Conservation (phyloP, 1,140 invertebrate genomes). For the Diabrotica undecimpunctata region DNA sequence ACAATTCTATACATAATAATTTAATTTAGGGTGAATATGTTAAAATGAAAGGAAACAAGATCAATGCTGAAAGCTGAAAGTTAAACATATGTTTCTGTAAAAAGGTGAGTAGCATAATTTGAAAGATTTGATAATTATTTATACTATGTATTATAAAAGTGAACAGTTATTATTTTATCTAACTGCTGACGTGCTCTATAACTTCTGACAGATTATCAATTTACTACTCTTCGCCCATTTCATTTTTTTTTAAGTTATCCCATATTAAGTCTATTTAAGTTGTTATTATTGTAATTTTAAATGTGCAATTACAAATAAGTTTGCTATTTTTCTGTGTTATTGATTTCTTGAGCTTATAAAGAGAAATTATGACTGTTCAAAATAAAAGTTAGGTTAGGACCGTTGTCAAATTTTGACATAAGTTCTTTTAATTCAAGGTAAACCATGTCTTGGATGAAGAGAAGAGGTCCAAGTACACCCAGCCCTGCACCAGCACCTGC, state of each 20-base stretch:
- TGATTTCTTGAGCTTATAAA: too few species aligned
- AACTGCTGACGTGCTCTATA: neutral
- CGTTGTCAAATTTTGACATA: conserved; percentile 3
- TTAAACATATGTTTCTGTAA: neutral
- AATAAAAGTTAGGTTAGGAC: conserved; percentile 13
- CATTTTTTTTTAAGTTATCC: neutral
- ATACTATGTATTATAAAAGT: neutral
- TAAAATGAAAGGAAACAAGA: neutral
- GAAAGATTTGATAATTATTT: neutral
- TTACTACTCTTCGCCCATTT: neutral
- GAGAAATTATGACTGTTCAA: too few species aligned
- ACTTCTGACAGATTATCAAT: neutral
- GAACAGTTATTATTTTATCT: neutral
- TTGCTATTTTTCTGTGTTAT: too few species aligned
- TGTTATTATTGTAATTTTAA: too few species aligned
- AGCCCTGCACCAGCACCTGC: conserved; percentile 32
- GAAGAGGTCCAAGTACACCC: conserved; percentile 33
- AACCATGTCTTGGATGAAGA: conserved; percentile 45
- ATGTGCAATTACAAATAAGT: too few species aligned
- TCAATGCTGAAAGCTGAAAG: neutral
- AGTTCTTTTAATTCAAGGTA: conserved; percentile 4
- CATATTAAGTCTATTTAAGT: too few species aligned
- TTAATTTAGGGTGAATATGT: neutral
- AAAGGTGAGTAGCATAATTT: neutral
- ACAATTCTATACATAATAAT: neutral